These are phyloP conservation scores for Catharus fuscescens DNA, from an alignment of 2,113 vertebrate species.

Conservation along the genomic window DNA sequence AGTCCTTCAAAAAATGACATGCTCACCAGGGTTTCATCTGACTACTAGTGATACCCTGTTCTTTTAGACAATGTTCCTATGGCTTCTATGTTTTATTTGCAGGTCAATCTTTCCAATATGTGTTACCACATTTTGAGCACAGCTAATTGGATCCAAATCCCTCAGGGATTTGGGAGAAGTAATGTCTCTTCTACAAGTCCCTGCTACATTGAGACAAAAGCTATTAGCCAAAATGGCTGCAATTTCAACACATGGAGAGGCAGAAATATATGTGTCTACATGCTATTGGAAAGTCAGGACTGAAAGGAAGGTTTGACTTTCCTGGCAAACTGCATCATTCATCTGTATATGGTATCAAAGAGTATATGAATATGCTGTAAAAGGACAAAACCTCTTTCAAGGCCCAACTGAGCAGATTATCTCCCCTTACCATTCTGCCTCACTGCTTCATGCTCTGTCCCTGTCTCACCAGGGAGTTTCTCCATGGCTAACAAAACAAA, in stretches of 20 bases:
- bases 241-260: not conserved
- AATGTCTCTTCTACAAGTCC: not conserved
- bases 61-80: not conserved
- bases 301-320: not conserved
- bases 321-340: not conserved
- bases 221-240: not conserved
- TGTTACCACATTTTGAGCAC: not conserved
- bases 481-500: not conserved
- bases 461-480: not conserved
- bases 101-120: not conserved
- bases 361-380: not conserved
- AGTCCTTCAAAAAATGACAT: not conserved
- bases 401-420: not conserved
- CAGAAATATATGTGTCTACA: not conserved
- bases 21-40: not conserved
- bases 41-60: not conserved
- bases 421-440: not conserved
- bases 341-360: not conserved
- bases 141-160: constrained; percentile 4
- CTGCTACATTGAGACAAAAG: not conserved
- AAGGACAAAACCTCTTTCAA: not conserved
- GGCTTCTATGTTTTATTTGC: not conserved
- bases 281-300: not conserved
- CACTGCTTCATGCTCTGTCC: not conserved
- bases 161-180: not conserved